phyloP scores from a whole-genome alignment of 23 tunicate genomes.

The Corella eumyota region DNA sequence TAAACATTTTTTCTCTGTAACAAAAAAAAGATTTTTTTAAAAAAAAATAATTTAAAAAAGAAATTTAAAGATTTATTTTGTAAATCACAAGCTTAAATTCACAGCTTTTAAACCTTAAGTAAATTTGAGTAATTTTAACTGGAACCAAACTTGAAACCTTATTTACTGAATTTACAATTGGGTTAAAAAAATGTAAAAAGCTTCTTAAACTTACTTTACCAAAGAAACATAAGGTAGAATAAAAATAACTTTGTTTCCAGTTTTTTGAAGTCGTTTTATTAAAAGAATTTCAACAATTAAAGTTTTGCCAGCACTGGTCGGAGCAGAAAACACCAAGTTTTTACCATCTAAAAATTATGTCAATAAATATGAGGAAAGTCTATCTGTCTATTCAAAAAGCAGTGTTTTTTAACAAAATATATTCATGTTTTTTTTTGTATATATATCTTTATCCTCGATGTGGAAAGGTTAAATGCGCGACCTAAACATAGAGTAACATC shows the following conservation, averaged over 20 bases:
- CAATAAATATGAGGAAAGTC: too few species aligned
- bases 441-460: too few species aligned
- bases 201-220: too few species aligned
- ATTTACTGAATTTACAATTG: too few species aligned
- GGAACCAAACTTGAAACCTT: background rate
- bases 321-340: conserved; percentile 92
- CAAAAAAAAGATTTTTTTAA: too few species aligned
- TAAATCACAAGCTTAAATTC: background rate
- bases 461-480: too few species aligned
- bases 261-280: conserved; percentile 27
- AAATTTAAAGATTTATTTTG: background rate
- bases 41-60: background rate
- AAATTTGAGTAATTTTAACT: background rate
- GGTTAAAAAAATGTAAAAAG: too few species aligned
- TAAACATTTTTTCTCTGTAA: conserved; percentile 76
- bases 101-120: background rate
- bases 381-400: too few species aligned
- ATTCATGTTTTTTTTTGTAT: too few species aligned
- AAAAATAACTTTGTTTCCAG: conserved; percentile 56
- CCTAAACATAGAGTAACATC: too few species aligned
- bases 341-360: conserved; percentile 23
- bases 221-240: conserved; percentile 83
- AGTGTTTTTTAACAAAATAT: too few species aligned
- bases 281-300: conserved; percentile 79
- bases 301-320: conserved; percentile 98